Base-by-base conservation (phyloP, 2,113 vertebrate species). In the Poicephalus meyeri region DNA sequence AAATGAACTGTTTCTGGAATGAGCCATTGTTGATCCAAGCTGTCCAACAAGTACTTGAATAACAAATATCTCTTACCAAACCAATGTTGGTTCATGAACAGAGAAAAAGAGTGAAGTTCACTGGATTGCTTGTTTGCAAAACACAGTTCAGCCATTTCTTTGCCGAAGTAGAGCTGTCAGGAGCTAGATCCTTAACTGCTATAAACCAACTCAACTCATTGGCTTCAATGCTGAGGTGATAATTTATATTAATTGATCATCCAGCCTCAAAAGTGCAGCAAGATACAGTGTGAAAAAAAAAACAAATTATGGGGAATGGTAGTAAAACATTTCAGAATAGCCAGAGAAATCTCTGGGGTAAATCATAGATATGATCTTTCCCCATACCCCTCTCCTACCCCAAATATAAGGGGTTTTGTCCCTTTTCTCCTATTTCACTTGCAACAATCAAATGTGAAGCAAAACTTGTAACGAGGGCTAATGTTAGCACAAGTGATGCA, bases 61-160 rank as follows among this genome's bases (percentile, higher is more conserved):
- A 96, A 96, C 93, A 97, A 96, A 96, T 96, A 92, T 93, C 86
- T 96, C 91, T 95, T 95, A 96, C 92, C 83, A 84, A 96, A 95
- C 83, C 83, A 16, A 6, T 74, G 92, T 25, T 96, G 92, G 92
- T 96, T 95, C 92, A 69, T 25, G 93, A 94, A 96, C 88, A 95
- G 90, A 93, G 93, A 81, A 95, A 91, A 92, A 86, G 90, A 96
- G 94, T 93, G 93, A 92, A 94, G 20, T 92, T 95, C 88, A 21
- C 65, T 87, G 74, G 16, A 71, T 90, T 88, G 73, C 92, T 96
- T 96, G 56, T 96, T 96, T 97, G 93, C 77, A 93, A 95, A 95
- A 94, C 88, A 86, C 44, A 50, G 70, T 86, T 91, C 86, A 92
- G 88, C 86, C 61, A 41, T 92, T 95, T 89, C 92, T 94, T 79